These are phyloP conservation scores for Thymelicus acteon DNA, from an alignment of 2,888 invertebrate species.

Conservation along the genomic window DNA sequence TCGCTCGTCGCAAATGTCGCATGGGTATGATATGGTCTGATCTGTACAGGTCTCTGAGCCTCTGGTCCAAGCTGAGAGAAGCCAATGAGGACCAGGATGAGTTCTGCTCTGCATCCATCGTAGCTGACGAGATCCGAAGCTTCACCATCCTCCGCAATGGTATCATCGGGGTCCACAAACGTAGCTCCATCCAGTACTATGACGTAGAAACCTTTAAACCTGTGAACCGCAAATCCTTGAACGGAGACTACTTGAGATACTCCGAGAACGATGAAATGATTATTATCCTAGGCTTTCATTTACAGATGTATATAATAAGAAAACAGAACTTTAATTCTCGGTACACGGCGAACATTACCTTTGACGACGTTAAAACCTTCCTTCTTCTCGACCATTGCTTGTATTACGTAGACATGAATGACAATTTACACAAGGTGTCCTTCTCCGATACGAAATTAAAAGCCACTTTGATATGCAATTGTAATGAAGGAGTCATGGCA, in stretches of 20 bases:
- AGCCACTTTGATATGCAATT: neutral
- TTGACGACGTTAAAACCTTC: constrained; percentile 58
- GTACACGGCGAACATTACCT: constrained; percentile 46
- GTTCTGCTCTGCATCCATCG: constrained; percentile 58
- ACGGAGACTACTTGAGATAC: constrained; percentile 60
- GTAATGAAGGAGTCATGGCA: constrained; percentile 55
- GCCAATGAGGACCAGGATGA: constrained; percentile 62
- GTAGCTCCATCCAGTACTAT: constrained; percentile 59
- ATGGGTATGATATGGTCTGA: constrained; percentile 56
- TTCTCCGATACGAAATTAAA: neutral
- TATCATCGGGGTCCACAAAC: constrained; percentile 60
- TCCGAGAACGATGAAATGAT: constrained; percentile 57
- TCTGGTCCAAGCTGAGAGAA: constrained; percentile 59
- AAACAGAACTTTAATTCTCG: constrained; percentile 47
- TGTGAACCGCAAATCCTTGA: constrained; percentile 47
- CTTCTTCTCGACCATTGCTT: constrained; percentile 51
- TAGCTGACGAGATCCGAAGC: constrained; percentile 58
- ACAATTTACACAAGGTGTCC: constrained; percentile 53
- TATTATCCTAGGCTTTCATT: constrained; percentile 51
- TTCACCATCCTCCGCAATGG: constrained; percentile 59
- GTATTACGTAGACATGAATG: constrained; percentile 55
- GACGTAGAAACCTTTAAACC: constrained; percentile 55
- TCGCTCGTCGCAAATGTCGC: constrained; percentile 54
- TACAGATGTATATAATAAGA: constrained; percentile 55
- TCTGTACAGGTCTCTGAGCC: constrained; percentile 62